Evolutionary conservation across 2,888 invertebrate species (phyloP).

Genomic region (Andrena haemorrhoa): DNA sequence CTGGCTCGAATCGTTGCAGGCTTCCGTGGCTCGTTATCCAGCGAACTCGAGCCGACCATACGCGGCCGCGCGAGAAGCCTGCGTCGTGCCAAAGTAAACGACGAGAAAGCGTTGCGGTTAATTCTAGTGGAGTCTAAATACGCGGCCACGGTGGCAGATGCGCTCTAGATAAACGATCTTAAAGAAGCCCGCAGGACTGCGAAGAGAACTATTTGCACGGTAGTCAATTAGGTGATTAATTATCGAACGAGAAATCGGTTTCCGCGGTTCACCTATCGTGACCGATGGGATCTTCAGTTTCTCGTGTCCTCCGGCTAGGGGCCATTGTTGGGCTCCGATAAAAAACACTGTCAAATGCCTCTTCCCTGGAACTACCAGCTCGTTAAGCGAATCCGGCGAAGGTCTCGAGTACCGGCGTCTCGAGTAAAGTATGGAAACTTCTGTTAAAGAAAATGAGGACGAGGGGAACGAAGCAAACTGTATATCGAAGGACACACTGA

Average conservation of each 20-base stretch:
- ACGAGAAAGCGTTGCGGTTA: background rate
- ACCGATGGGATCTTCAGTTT: background rate
- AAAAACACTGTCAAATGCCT: background rate
- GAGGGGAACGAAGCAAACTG: background rate
- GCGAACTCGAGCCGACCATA: too few species aligned
- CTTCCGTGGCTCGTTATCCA: slow-evolving; percentile 2
- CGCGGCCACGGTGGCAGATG: background rate
- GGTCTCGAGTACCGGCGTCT: background rate
- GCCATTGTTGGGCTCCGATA: background rate
- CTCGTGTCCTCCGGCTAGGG: background rate
- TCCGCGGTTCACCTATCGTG: background rate
- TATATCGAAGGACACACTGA: background rate
- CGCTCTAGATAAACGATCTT: background rate
- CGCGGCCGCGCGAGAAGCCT: background rate
- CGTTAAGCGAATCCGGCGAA: slow-evolving; percentile 2
- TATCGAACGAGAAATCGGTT: background rate
- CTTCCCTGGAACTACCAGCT: background rate
- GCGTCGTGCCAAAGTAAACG: background rate
- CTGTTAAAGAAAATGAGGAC: background rate
- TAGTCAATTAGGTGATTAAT: background rate
- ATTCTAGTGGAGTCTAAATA: background rate
- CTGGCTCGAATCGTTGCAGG: background rate
- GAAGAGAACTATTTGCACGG: background rate
- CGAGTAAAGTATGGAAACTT: slow-evolving; percentile 2
- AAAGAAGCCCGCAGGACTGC: background rate